Evolutionary conservation across 1,140 invertebrate genomes (phyloP).

Genomic region (Pseudomyrmex pallidus): DNA sequence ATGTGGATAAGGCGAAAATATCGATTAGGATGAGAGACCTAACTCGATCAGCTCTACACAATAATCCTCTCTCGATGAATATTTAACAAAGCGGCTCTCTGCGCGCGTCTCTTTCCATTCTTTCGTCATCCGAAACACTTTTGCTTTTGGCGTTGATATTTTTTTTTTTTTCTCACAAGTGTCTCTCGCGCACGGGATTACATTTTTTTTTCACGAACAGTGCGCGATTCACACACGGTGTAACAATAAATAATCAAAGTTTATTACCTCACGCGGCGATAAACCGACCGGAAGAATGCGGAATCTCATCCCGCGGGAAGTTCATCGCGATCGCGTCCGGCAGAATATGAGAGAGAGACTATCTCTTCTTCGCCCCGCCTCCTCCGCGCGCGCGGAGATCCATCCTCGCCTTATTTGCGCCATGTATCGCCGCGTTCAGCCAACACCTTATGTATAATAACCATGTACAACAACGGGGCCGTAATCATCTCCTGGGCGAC

Average conservation of each 20-base stretch:
- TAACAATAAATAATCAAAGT: no score
- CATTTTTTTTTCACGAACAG: no score
- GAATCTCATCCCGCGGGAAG: neutral
- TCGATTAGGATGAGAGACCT: slow-evolving; percentile 57
- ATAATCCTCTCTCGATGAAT: slow-evolving; percentile 57
- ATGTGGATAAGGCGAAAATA: slow-evolving; percentile 56
- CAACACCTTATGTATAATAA: slow-evolving; percentile 48
- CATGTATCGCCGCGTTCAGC: slow-evolving; percentile 30
- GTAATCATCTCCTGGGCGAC: slow-evolving; percentile 13
- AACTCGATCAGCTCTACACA: slow-evolving; percentile 50
- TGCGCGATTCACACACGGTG: no score
- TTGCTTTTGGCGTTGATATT: neutral
- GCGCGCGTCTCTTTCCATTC: neutral
- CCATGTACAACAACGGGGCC: slow-evolving; percentile 29
- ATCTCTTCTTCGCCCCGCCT: slow-evolving; percentile 1
- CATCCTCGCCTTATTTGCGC: slow-evolving; percentile 46
- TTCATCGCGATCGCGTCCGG: neutral
- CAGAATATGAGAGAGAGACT: neutral
- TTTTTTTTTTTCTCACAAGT: no score
- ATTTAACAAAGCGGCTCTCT: slow-evolving; percentile 51
- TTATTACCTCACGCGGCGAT: no score
- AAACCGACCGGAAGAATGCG: neutral
- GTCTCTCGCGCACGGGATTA: no score
- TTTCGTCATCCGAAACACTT: neutral
- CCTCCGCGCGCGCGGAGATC: slow-evolving; percentile 3